These are phyloP conservation scores for Unio delphinus DNA, from an alignment of 2,888 invertebrate genomes.

Conservation along the genomic window DNA sequence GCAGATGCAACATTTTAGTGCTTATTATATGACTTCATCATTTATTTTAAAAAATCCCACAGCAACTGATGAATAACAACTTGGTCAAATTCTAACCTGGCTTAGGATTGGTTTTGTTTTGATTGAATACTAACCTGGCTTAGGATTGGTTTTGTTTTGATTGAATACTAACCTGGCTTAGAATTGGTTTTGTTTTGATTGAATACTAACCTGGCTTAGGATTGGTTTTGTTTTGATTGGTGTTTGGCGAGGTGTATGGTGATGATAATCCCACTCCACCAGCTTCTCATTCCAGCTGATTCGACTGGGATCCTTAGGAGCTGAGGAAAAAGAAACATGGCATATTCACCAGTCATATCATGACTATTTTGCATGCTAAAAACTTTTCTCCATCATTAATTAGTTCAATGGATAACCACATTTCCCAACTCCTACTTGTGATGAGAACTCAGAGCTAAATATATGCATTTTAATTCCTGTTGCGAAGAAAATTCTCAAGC, in stretches of 20 bases:
- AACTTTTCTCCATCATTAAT: no score
- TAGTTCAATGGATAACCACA: no score
- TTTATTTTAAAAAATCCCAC: not conserved
- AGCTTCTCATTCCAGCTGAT: slow-evolving; percentile 47
- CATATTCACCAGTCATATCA: not conserved
- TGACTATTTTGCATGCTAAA: not conserved
- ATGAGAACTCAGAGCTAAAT: no score
- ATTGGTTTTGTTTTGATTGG: slow-evolving; percentile 43
- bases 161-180: slow-evolving; percentile 37
- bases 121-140: slow-evolving; percentile 35
- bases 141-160: slow-evolving; percentile 43
- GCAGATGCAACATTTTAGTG: not conserved
- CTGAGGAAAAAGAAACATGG: slow-evolving; percentile 25
- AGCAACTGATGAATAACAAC: not conserved
- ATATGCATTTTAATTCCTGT: no score
- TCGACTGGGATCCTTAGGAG: slow-evolving; percentile 47
- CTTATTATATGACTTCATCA: not conserved
- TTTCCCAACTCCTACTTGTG: no score
- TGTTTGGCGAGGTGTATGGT: slow-evolving; percentile 38
- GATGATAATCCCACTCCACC: slow-evolving; percentile 29
- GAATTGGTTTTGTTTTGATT: slow-evolving; percentile 40
- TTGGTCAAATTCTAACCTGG: slow-evolving; percentile 26
- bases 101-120: slow-evolving; percentile 43
- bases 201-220: slow-evolving; percentile 38
- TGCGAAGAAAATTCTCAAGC: no score